A percentile compares a stretch with the other conserved stretches of the same genome.
phyloP scores from a whole-genome alignment of 2,888 invertebrate genomes.

The Pammene aurita region DNA sequence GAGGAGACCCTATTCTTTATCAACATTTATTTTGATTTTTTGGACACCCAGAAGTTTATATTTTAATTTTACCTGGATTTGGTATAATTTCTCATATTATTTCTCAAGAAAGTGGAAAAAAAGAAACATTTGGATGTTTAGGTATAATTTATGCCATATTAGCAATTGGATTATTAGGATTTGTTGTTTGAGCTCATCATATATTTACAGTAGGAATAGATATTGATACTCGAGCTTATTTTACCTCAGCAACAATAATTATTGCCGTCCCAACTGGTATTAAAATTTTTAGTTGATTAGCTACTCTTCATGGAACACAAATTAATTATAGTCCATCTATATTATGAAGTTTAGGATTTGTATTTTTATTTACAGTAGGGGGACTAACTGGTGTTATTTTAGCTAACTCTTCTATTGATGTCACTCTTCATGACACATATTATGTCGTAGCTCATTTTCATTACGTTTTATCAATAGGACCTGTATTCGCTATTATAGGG shows the following conservation, averaged over 20 bases:
- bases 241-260: conserved; percentile 93
- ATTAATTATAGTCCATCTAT: conserved; percentile 83
- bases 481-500: too few species aligned
- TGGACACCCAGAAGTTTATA: conserved; percentile 94
- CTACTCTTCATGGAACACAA: conserved; percentile 86
- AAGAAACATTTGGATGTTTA: conserved; percentile 87
- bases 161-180: conserved; percentile 91
- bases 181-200: conserved; percentile 93
- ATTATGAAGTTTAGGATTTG: conserved; percentile 88
- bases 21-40: conserved; percentile 95
- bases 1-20: conserved; percentile 91
- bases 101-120: conserved; percentile 88
- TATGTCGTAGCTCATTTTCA: too few species aligned
- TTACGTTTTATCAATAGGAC: too few species aligned
- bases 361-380: too few species aligned
- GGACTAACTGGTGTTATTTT: too few species aligned
- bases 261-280: conserved; percentile 94
- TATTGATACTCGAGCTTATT: conserved; percentile 92
- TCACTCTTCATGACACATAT: too few species aligned
- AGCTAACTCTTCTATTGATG: too few species aligned
- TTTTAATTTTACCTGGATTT: conserved; percentile 93
- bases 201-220: conserved; percentile 94
- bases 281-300: conserved; percentile 92
- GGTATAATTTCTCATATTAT: conserved; percentile 92
- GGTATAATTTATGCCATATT: conserved; percentile 94